Conservation (phyloP, 2,888 invertebrate species). For the Monochamus alternatus region DNA sequence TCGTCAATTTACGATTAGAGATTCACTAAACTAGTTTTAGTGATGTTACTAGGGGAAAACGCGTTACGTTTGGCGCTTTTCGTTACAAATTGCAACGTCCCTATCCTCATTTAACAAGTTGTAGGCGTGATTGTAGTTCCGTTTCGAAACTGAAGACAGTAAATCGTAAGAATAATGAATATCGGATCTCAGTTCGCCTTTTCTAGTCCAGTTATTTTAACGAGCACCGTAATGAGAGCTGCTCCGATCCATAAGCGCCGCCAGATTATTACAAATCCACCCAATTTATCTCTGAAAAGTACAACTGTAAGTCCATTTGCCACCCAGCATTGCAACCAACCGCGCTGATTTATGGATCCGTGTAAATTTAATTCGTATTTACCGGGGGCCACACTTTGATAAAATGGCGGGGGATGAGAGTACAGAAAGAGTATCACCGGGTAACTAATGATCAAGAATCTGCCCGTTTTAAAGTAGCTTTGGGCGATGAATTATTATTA, state of each 20-base stretch:
- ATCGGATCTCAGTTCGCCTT: too few species aligned
- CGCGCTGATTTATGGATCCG: conserved; percentile 20
- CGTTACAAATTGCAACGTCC: too few species aligned
- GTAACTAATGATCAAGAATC: conserved; percentile 32
- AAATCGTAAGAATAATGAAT: too few species aligned
- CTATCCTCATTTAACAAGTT: too few species aligned
- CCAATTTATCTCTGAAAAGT: conserved; percentile 11
- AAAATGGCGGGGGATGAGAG: not conserved
- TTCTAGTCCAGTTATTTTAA: too few species aligned
- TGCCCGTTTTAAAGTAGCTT: conserved; percentile 31
- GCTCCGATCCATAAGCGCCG: not conserved
- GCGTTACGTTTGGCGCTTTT: too few species aligned
- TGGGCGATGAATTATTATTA: conserved; percentile 33
- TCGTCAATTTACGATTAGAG: too few species aligned
- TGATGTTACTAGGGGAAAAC: too few species aligned
- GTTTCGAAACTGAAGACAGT: too few species aligned
- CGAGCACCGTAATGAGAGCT: not conserved
- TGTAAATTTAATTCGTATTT: conserved; percentile 13
- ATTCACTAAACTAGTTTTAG: too few species aligned
- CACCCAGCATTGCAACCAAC: not conserved
- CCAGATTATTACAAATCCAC: not conserved
- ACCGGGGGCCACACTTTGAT: conserved; percentile 13
- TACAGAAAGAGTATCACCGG: conserved; percentile 20
- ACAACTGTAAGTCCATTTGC: not conserved
- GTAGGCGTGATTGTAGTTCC: too few species aligned